phyloP scores from a whole-genome alignment of 2,888 invertebrate species.

The Eupithecia subumbrata region DNA sequence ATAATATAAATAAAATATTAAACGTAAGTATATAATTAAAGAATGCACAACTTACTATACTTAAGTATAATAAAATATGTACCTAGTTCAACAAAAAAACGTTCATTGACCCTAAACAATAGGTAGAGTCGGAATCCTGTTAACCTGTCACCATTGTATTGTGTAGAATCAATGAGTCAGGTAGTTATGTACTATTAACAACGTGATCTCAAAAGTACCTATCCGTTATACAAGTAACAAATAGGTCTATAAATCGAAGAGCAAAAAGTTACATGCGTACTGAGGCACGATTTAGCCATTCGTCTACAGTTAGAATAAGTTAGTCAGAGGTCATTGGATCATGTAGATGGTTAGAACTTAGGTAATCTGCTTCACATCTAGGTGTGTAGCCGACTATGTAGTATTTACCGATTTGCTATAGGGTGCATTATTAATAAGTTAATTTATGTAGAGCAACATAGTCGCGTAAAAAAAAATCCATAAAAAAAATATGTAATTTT shows the following conservation, averaged over 20 bases:
- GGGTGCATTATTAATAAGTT: no score
- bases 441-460: no score
- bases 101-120: slow-evolving; percentile 16
- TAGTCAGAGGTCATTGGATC: slow-evolving; percentile 48
- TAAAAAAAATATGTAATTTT: no score
- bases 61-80: no score
- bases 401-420: neutral
- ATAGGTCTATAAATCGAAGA: slow-evolving; percentile 28
- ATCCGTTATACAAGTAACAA: slow-evolving; percentile 30
- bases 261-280: slow-evolving; percentile 32
- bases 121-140: slow-evolving; percentile 3
- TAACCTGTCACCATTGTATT: slow-evolving; percentile 25
- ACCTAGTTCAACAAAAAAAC: neutral
- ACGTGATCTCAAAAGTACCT: neutral
- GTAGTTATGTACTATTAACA: neutral
- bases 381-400: neutral
- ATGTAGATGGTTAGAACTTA: slow-evolving; percentile 2
- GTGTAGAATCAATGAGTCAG: slow-evolving; percentile 18
- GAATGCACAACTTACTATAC: neutral
- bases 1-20: no score
- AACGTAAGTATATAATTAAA: neutral
- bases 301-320: slow-evolving; percentile 44
- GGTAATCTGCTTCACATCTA: neutral
- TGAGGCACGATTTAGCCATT: slow-evolving; percentile 43
- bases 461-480: no score